Base-by-base conservation (phyloP, 2,113 vertebrate genomes). In the Illadopsis cleaveri region DNA sequence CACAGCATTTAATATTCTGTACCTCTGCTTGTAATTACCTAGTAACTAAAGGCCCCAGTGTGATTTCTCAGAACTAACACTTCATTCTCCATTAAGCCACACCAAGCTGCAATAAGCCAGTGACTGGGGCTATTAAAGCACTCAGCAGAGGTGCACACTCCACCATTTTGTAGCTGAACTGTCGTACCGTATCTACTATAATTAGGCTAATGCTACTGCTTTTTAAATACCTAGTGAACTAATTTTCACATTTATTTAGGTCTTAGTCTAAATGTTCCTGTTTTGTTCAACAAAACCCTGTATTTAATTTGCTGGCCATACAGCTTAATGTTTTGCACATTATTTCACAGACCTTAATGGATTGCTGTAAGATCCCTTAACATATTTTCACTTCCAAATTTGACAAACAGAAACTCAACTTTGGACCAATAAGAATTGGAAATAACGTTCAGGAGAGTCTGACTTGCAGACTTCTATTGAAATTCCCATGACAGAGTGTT, bases 1-100 rank as follows among this genome's bases (percentile, higher is more conserved):
- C 84, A 82, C 66, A 89, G 57, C 51, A 72, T 82, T 93, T 94
- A 86, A 90, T 93, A 86, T 85, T 88, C 93, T 61, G 48, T n/a
- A 90, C 64, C 85, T 92, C 64, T 95, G 61, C 84, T 58, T 66
- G 75, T 53, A 90, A 91, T 93, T 86, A 93, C 80, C 33, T 40
- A 57, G 60, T 73, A 75, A 94, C 57, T 64, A 62, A 86, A 87
- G 45, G 73, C 18, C 61, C 61, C 86, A 18, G n/a, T 42, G 77
- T 68, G 89, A 79, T 78, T 94, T 92, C 89, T 75, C 72, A 86
- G 83, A 92, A 86, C 68, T 42, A 83, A 53, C 72, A 81, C 72
- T 78, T 81, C 51, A 51, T 58, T 91, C 72, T 81, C 73, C 51
- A 64, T 71, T 82, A 84, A 65, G 70, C 56, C 54, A 28, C 3